Evolutionary conservation across 2,888 invertebrate genomes (phyloP), one percentile per base, ranked within the genome.

Genomic region (Lepidochitona cinerea): DNA sequence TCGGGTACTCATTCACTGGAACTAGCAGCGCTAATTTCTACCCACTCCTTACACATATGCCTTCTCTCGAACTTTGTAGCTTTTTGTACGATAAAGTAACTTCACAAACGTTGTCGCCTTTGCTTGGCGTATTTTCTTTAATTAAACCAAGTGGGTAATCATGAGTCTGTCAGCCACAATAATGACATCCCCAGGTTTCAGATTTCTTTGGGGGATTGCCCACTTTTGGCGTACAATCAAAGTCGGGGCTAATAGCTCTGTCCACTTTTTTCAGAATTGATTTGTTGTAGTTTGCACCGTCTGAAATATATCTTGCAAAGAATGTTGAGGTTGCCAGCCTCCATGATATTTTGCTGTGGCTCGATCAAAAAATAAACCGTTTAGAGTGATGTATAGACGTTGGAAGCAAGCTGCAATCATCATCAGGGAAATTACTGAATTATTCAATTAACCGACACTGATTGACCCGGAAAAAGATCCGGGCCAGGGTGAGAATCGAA

Each of bases 311-410:
- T 26, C 29, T 4, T 26, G 12, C 7, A 49, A 5, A 12, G 68
- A 68, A 6, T 14, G 7, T 1, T 68, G 29, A 29, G 68, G 68
- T 68, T 68, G 68, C 68, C 68, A 68, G 4, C 68, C 68, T 41
- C 37, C 49, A 32, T 26, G 68, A 41, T 68, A 1, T 41, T 49
- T n/a, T 12, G 41, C 68, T 35, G 36, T 59, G 23, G 33, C 54
- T 37, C 54, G 37, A 7, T 37, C 70, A 4, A 70, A 37, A 29
- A 70, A 36, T 9, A 70, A 12, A 70, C 29, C 33, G 70, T 59
- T 70, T 23, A 59, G 59, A 7, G 70, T 70, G 1, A 70, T 18
- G 12, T n/a, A n/a, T n/a, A n/a, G n/a, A n/a, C n/a, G n/a, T n/a
- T n/a, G n/a, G n/a, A n/a, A n/a, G n/a, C n/a, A n/a, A n/a, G n/a